Conservation (phyloP, 2,113 vertebrate species). For the Plestiodon gilberti region DNA sequence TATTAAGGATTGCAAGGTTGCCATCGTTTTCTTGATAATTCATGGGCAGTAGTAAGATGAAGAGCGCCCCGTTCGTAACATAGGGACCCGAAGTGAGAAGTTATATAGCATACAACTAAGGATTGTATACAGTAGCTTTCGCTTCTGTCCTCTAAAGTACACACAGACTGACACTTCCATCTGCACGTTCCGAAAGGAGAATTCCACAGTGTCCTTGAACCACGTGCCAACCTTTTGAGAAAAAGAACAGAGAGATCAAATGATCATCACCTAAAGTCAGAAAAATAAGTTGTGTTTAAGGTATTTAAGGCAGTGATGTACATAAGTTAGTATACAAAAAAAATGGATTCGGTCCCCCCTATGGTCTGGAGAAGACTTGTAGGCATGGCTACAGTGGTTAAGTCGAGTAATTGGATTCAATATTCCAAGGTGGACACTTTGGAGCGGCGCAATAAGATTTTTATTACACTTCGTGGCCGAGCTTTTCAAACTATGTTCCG, state of each 20-base stretch:
- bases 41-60: constrained; percentile 61
- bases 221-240: constrained; percentile 51
- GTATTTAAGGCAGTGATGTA: background rate
- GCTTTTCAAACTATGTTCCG: too few relatives aligned
- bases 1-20: constrained; percentile 70
- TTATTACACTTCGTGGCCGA: background rate
- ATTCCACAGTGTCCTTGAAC: constrained; percentile 37
- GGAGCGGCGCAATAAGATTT: background rate
- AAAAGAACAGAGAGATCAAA: background rate
- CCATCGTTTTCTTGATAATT: constrained; percentile 62
- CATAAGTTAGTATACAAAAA: too few relatives aligned
- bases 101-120: constrained; percentile 56
- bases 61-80: constrained; percentile 71
- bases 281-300: background rate
- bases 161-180: constrained; percentile 50
- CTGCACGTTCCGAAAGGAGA: constrained; percentile 48
- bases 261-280: background rate
- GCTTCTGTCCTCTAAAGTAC: constrained; percentile 65
- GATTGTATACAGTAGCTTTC: constrained; percentile 67
- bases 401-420: background rate
- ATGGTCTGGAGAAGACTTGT: background rate
- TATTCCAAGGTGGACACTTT: background rate
- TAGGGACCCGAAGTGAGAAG: constrained; percentile 48
- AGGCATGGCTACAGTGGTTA: background rate
- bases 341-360: background rate